Percentiles rank a stretch among this genome's conserved stretches.
Evolutionary conservation across 2,888 invertebrate genomes (phyloP).

Genomic region (Drosophila kuntzei): DNA sequence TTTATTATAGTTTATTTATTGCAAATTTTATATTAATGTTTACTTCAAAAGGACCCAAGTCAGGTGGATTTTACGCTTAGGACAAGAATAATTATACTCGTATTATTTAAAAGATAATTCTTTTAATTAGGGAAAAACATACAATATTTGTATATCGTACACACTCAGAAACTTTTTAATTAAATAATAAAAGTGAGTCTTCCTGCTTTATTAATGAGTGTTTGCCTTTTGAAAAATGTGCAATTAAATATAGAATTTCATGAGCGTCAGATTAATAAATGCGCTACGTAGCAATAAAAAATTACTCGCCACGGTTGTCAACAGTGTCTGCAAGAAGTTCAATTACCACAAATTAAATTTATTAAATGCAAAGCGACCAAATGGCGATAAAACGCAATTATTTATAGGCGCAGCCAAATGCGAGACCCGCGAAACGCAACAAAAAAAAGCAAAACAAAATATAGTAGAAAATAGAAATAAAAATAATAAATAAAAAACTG

Average conservation of each 20-base stretch:
- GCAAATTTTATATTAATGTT: neutral
- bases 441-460: slow-evolving; percentile 33
- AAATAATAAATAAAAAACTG: slow-evolving; percentile 17
- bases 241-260: slow-evolving; percentile 56
- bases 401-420: slow-evolving; percentile 71
- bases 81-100: too few species aligned
- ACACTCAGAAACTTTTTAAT: neutral
- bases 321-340: slow-evolving; percentile 52
- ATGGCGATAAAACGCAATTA: slow-evolving; percentile 70
- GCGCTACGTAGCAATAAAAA: slow-evolving; percentile 21
- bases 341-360: slow-evolving; percentile 79
- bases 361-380: slow-evolving; percentile 66
- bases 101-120: neutral
- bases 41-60: too few species aligned
- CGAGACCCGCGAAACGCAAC: too few species aligned
- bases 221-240: slow-evolving; percentile 45
- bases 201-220: slow-evolving; percentile 49
- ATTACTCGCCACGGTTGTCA: slow-evolving; percentile 27
- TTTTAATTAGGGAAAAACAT: neutral
- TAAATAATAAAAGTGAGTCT: slow-evolving; percentile 27
- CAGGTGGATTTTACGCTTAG: too few species aligned
- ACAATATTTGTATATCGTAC: neutral
- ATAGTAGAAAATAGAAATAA: slow-evolving; percentile 30
- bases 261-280: slow-evolving; percentile 50
- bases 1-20: neutral